A percentile compares a stretch with the other conserved stretches of the same genome.
phyloP scores from a whole-genome alignment of 1,140 invertebrate genomes.

The Magallana ariakensis region DNA sequence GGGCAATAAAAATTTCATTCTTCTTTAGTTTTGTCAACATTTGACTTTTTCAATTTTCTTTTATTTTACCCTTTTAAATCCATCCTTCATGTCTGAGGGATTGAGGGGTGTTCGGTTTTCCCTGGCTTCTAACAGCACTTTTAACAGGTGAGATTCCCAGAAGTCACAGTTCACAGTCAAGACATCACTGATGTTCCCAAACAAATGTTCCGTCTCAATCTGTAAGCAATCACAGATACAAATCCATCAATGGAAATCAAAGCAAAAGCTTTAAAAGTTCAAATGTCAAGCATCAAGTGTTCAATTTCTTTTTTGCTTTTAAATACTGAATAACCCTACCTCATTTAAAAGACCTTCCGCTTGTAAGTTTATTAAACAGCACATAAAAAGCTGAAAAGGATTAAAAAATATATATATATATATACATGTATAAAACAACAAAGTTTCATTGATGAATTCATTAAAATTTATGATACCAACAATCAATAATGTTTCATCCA shows the following conservation, averaged over 20 bases:
- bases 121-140: constrained; percentile 84
- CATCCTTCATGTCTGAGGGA: constrained; percentile 85
- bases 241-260: no score
- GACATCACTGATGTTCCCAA: constrained; percentile 92
- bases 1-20: no score
- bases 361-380: constrained; percentile 90
- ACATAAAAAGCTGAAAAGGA: constrained; percentile 87
- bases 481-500: no score
- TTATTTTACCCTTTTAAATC: constrained; percentile 83
- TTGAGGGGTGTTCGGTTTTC: constrained; percentile 84
- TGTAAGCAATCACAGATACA: constrained; percentile 73
- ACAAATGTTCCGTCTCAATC: constrained; percentile 89
- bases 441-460: no score
- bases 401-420: no score
- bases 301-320: no score
- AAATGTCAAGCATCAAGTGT: no score
- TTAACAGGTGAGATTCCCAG: constrained; percentile 87
- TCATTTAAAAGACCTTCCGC: constrained; percentile 86
- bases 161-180: constrained; percentile 88
- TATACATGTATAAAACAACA: no score
- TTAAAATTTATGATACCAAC: no score
- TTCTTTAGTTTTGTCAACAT: no score
- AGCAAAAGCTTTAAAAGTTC: no score
- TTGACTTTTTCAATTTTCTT: no score
- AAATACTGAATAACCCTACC: constrained; percentile 63